Percentiles rank a stretch among this genome's conserved stretches.
phyloP scores from a whole-genome alignment of 2,888 invertebrate species.

The Phortica okadai region DNA sequence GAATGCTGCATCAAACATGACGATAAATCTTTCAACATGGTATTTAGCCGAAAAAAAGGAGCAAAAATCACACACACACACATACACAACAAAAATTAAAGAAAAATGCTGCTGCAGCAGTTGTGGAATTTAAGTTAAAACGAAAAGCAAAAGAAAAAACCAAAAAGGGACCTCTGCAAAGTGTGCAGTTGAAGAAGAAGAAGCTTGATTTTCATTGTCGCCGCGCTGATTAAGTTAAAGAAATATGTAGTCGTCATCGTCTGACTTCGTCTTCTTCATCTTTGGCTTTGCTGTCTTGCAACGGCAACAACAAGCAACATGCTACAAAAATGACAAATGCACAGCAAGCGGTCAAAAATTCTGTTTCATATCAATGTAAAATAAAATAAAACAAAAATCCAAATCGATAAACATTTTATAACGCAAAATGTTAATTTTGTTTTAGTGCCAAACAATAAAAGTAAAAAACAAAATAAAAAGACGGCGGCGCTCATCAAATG shows the following conservation, averaged over 20 bases:
- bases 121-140: constrained; percentile 51
- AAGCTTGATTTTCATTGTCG: background rate
- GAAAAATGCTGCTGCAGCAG: constrained; percentile 36
- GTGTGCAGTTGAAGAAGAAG: constrained; percentile 31
- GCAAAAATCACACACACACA: constrained; percentile 31
- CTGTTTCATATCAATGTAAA: background rate
- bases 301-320: constrained; percentile 33
- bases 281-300: constrained; percentile 26
- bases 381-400: background rate
- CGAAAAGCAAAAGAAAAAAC: constrained; percentile 48
- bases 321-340: constrained; percentile 59
- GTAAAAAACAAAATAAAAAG: background rate
- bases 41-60: constrained; percentile 63
- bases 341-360: constrained; percentile 60
- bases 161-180: constrained; percentile 44
- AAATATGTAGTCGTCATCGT: constrained; percentile 50
- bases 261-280: background rate
- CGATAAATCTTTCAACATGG: constrained; percentile 76
- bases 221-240: constrained; percentile 53
- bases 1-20: constrained; percentile 58
- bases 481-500: constrained; percentile 11
- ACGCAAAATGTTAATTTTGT: constrained; percentile 4
- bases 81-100: constrained; percentile 28
- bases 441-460: constrained; percentile 16
- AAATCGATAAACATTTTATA: background rate